Percentiles rank a stretch among this genome's conserved stretches.
These are phyloP conservation scores for Chamaea fasciata DNA, from an alignment of 2,113 vertebrate genomes.

Conservation along the genomic window DNA sequence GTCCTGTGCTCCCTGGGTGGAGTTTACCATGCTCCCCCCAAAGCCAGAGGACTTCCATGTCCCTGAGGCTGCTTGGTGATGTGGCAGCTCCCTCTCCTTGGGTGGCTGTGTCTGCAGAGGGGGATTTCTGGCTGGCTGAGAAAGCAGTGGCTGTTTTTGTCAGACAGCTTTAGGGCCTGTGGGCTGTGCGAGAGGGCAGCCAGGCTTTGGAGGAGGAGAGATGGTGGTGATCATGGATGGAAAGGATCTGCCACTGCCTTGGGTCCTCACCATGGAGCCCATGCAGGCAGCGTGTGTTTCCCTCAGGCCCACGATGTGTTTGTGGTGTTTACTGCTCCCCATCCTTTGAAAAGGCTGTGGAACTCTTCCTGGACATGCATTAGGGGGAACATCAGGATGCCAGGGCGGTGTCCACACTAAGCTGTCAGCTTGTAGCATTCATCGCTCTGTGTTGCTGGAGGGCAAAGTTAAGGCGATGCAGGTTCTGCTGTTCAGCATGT, in stretches of 20 bases:
- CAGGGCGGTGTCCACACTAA: background rate
- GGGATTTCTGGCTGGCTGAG: background rate
- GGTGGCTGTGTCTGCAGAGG: background rate
- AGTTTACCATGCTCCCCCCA: rapidly evolving
- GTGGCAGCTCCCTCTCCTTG: background rate
- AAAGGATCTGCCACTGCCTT: background rate
- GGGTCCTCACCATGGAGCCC: background rate
- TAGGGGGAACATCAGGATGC: background rate
- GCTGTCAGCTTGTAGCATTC: background rate
- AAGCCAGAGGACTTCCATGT: background rate
- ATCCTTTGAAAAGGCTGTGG: background rate
- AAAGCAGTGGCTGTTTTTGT: background rate
- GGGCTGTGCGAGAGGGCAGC: background rate
- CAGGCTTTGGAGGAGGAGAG: background rate
- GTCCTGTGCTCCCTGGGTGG: background rate
- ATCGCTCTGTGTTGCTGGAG: background rate
- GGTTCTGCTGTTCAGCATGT: background rate
- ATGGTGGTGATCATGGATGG: rapidly evolving
- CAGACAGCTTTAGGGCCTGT: background rate
- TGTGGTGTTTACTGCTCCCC: background rate
- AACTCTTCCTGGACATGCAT: background rate
- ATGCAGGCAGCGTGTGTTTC: background rate
- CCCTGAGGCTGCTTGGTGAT: background rate
- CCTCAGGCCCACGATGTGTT: rapidly evolving
- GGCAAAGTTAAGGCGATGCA: background rate